Conservation (phyloP, 2,113 vertebrate genomes). For the Cephalophus harveyi region DNA sequence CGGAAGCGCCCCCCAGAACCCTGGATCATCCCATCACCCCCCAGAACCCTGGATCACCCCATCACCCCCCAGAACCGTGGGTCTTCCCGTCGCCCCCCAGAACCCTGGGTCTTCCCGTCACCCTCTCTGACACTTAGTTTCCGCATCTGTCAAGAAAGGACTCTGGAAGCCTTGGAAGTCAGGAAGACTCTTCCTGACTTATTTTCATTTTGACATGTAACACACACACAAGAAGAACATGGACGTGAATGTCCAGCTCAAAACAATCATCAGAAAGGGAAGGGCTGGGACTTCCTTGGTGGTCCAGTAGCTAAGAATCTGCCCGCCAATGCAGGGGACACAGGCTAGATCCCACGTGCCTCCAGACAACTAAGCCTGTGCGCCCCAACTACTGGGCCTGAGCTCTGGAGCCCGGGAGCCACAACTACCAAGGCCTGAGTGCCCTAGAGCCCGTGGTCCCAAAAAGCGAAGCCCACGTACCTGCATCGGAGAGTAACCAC, state of each 20-base stretch:
- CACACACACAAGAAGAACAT: neutral
- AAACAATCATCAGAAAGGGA: neutral
- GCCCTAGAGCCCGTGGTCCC: neutral
- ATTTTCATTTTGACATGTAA: neutral
- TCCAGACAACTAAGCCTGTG: accelerated
- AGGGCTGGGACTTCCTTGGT: neutral
- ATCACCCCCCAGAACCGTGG: neutral
- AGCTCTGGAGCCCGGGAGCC: neutral
- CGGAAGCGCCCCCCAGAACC: accelerated
- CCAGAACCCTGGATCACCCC: too few relatives aligned
- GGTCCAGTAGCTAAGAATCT: neutral
- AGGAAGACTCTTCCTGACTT: too few relatives aligned
- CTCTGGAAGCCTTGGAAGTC: too few relatives aligned
- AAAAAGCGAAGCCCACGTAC: neutral
- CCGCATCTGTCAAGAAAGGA: neutral
- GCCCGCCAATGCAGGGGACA: neutral
- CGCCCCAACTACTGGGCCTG: neutral
- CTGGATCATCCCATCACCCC: neutral
- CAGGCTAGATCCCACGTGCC: neutral
- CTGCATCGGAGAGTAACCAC: neutral
- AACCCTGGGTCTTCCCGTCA: neutral
- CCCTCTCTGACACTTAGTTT: neutral
- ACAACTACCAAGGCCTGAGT: accelerated
- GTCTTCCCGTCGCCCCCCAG: accelerated
- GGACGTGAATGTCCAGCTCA: neutral